Evolutionary conservation across 2,888 invertebrate genomes (phyloP), one percentile per base, ranked within the genome.

Genomic region (Ochlodes sylvanus): DNA sequence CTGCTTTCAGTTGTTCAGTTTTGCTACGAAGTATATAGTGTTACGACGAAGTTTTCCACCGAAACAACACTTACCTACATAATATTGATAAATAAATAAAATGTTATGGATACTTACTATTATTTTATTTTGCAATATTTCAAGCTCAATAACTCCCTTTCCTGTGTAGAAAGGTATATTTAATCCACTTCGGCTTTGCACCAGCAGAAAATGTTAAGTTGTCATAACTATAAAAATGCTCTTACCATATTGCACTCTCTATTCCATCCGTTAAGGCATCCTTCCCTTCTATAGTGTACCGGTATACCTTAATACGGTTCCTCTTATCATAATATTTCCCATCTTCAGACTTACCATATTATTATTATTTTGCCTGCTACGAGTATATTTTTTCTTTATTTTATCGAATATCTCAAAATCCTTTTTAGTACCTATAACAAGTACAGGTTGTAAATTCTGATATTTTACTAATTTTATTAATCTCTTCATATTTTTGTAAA

Each of bases 201-300:
- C 14, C 21, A 12, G 52, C 21, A 52, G 21, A 52, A 52, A 27
- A 52, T 52, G 52, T 14, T 14, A 21, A 27, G 52, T 52, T 52
- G 21, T 21, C 27, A 27, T 52, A 52, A 52, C 52, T 52, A 52
- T 52, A 52, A 52, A 52, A 52, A 21, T 52, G 52, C 52, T 52
- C 14, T 52, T 52, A 52, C 52, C 12, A 27, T 52, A 52, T 52
- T 52, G 52, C 52, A 52, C 27, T 27, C 27, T 27, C 50, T 19
- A 50, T 50, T 19, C 50, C 52, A 52, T 27, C 52, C 19, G 19
- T 50, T 9, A 50, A 50, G 19, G 50, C 12, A 52, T 52, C 21
- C 14, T 21, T 52, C 21, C 21, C 14, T 21, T 52, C 21, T 27
- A 52, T 52, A 52, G 14, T 52, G 52, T 52, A 52, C 52, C 27